Percentiles rank a stretch among this genome's conserved stretches.
Evolutionary conservation across 2,888 invertebrate genomes (phyloP).

Genomic region (Helleia helle): DNA sequence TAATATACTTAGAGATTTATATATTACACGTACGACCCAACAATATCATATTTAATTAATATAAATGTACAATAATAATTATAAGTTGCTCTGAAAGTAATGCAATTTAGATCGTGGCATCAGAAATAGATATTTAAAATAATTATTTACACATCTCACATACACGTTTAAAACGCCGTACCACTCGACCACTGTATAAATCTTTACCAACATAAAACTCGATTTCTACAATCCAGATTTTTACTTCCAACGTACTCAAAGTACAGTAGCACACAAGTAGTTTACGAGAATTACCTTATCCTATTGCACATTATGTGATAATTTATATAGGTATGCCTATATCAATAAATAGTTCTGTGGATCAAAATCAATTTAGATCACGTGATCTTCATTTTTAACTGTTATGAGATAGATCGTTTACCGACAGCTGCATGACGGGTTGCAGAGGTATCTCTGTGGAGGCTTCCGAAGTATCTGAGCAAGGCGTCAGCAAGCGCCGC

Average conservation of each 20-base stretch:
- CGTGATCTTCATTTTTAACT: slow-evolving; percentile 33
- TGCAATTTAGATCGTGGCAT: slow-evolving; percentile 8
- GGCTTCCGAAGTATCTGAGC: slow-evolving; percentile 50
- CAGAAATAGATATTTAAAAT: neutral
- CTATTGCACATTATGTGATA: slow-evolving; percentile 39
- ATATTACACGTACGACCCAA: slow-evolving; percentile 65
- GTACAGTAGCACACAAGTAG: slow-evolving; percentile 12
- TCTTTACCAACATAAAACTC: neutral
- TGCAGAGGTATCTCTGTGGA: slow-evolving; percentile 59
- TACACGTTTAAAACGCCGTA: slow-evolving; percentile 4
- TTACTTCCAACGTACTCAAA: slow-evolving; percentile 11
- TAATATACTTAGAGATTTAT: slow-evolving; percentile 41
- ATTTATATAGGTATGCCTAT: slow-evolving; percentile 8
- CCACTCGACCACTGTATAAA: neutral
- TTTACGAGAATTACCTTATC: slow-evolving; percentile 26
- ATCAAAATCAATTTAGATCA: too few species aligned
- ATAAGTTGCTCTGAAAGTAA: slow-evolving; percentile 30
- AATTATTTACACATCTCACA: slow-evolving; percentile 6
- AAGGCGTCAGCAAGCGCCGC: slow-evolving; percentile 46
- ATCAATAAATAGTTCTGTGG: slow-evolving; percentile 18
- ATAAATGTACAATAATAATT: slow-evolving; percentile 61
- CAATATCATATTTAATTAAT: slow-evolving; percentile 65
- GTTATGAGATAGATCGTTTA: slow-evolving; percentile 41
- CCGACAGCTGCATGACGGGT: slow-evolving; percentile 50
- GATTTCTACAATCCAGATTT: neutral